phyloP scores from a whole-genome alignment of 2,888 invertebrate species.

The Leistus spinibarbis region DNA sequence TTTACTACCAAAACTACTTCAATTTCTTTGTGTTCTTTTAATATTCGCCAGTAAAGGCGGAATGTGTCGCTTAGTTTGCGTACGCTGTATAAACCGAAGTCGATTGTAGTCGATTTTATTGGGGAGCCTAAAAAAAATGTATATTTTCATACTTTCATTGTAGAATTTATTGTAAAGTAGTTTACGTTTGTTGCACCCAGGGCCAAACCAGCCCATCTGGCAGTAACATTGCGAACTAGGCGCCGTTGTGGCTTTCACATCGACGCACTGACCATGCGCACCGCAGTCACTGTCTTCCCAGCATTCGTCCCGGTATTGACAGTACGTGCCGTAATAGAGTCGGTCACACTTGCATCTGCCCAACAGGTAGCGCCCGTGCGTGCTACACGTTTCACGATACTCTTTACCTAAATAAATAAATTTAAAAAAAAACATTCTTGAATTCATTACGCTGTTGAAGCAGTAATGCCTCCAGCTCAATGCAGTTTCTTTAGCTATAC shows the following conservation, averaged over 20 bases:
- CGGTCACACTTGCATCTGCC: conserved; percentile 82
- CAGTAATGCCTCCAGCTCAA: no score
- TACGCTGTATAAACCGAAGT: conserved; percentile 72
- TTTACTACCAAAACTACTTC: conserved; percentile 89
- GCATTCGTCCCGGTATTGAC: conserved; percentile 91
- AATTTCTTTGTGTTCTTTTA: conserved; percentile 83
- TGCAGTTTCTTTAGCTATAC: no score
- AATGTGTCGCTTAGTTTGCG: conserved; percentile 76
- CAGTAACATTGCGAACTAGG: conserved; percentile 90
- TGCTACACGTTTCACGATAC: conserved; percentile 83
- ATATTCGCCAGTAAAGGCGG: conserved; percentile 82
- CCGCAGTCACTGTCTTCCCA: conserved; percentile 84
- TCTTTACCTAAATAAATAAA: conserved; percentile 64
- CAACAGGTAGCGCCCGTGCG: conserved; percentile 79
- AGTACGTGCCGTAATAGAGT: conserved; percentile 79
- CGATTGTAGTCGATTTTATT: conserved; percentile 74
- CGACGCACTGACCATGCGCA: conserved; percentile 82
- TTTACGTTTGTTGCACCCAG: conserved; percentile 81
- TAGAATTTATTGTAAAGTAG: conserved; percentile 3
- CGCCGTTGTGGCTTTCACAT: conserved; percentile 78
- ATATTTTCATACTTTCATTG: conserved; percentile 5
- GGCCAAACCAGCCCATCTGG: conserved; percentile 85
- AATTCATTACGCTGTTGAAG: no score
- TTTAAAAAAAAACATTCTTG: no score
- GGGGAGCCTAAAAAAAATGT: conserved; percentile 67